Conservation (phyloP, 2,797 vertebrate species). For the Acrossocheilus fasciatus region DNA sequence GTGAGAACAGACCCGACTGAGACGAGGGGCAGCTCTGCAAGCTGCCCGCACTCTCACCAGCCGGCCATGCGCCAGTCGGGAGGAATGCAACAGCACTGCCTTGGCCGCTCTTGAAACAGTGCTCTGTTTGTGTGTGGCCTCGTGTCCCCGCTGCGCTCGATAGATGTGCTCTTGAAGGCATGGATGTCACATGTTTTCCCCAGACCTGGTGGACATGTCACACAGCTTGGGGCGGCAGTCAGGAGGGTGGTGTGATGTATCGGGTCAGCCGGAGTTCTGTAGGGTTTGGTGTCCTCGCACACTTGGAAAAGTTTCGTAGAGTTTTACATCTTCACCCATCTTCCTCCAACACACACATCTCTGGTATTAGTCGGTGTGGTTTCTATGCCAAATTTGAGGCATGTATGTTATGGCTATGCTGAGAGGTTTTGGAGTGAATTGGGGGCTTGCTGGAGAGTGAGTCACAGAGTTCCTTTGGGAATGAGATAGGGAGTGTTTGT, state of each 20-base stretch:
- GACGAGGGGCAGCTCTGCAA: slow-evolving; percentile 44
- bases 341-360: background rate
- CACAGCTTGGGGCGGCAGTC: slow-evolving; percentile 50
- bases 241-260: slow-evolving; percentile 52
- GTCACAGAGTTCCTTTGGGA: slow-evolving; percentile 47
- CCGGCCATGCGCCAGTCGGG: slow-evolving; percentile 55
- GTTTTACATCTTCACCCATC: slow-evolving; percentile 7
- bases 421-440: slow-evolving; percentile 32
- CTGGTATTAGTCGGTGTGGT: slow-evolving; percentile 28
- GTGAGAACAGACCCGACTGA: slow-evolving; percentile 34
- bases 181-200: slow-evolving; percentile 58
- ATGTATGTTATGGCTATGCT: slow-evolving; percentile 47
- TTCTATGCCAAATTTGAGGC: slow-evolving; percentile 26
- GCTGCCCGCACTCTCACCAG: slow-evolving; percentile 53
- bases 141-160: slow-evolving; percentile 41
- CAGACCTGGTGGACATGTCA: slow-evolving; percentile 53
- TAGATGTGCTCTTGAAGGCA: slow-evolving; percentile 57
- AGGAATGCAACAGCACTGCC: slow-evolving; percentile 60
- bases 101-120: slow-evolving; percentile 59
- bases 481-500: slow-evolving; percentile 56
- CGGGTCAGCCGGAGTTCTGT: slow-evolving; percentile 36
- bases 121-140: slow-evolving; percentile 58
- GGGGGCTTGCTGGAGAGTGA: slow-evolving; percentile 23
- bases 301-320: background rate
- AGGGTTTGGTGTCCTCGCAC: background rate